Evolutionary conservation across 1,140 invertebrate species (phyloP), one percentile per base, ranked within the genome.

Genomic region (Chionoecetes opilio): DNA sequence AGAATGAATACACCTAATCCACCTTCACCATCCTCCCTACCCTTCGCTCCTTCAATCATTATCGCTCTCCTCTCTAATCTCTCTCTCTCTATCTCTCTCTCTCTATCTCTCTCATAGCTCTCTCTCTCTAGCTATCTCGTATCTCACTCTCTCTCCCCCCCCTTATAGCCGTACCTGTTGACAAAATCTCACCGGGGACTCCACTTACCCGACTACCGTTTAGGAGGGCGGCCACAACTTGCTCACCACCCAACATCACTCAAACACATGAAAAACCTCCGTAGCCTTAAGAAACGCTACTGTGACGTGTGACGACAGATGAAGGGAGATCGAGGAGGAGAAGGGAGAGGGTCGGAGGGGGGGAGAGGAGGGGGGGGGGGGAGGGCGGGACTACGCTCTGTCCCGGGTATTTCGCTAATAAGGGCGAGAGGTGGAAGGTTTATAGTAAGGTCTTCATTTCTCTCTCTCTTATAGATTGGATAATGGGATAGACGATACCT

Each of bases 101-200:
- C n/a, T 53, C 63, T 21, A 6, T 75, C 21, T 21, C 21, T 21
- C 21, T 75, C 53, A n/a, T 75, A 9, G 8, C 6, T 75, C 63
- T n/a, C 63, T 21, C 63, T 75, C 6, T 75, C 63, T 21, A 17
- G 26, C 63, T n/a, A 1, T 21, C 5, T 75, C 63, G 5, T 82
- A 3, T 29, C 90, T 75, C 75, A 14, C 75, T 91, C 90, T 63
- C 90, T 35, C 53, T 35, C 11, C 21, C 32, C 17, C 82, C 46
- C 53, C 82, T 85, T 82, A 92, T 75, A 35, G 46, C 32, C 91
- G 63, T 82, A 92, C 53, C 63, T 84, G 91, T 46, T 92, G 91
- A 92, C 91, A 92, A 92, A n/a, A 92, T 92, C 91, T 92, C 31
- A 21, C 91, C 91, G 41, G 91, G 91, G 37, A 92, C 91, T 82